Percentiles rank a stretch among this genome's conserved stretches.
phyloP scores from a whole-genome alignment of 1,140 invertebrate species.

The Marisa cornuarietis region DNA sequence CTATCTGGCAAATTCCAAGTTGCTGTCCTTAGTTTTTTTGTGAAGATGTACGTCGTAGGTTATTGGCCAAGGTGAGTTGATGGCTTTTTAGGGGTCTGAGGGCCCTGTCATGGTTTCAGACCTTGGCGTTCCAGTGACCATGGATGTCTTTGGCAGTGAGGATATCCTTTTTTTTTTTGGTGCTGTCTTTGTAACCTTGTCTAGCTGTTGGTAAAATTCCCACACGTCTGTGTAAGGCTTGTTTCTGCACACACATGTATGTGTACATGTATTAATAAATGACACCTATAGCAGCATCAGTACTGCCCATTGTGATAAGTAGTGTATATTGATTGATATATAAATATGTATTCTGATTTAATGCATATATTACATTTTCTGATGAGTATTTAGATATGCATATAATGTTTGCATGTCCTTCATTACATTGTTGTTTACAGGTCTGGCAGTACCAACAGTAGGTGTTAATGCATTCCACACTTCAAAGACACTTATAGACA shows the following conservation, averaged over 20 bases:
- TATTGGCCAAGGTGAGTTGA: too few relatives aligned
- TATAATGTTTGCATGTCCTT: neutral
- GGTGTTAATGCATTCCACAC: constrained; percentile 89
- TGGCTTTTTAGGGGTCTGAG: too few relatives aligned
- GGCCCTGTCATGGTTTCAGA: too few relatives aligned
- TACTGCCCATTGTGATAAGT: neutral
- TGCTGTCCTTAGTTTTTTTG: too few relatives aligned
- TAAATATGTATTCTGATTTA: too few relatives aligned
- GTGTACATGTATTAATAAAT: neutral
- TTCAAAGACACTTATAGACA: constrained; percentile 80
- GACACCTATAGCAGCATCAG: neutral
- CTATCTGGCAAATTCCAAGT: too few relatives aligned
- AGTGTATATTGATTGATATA: neutral
- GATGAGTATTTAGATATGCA: neutral
- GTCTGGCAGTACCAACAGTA: constrained; percentile 86
- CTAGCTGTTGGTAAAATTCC: neutral
- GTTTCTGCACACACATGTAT: neutral
- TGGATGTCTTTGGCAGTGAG: neutral
- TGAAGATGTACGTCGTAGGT: too few relatives aligned
- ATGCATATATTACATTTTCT: too few relatives aligned
- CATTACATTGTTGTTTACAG: constrained; percentile 48
- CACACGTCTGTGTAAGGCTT: neutral
- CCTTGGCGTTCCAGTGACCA: too few relatives aligned
- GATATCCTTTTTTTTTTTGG: neutral
- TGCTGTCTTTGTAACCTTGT: neutral